Evolutionary conservation across 2,888 invertebrate genomes (phyloP).

Genomic region (Ophion ellenae): DNA sequence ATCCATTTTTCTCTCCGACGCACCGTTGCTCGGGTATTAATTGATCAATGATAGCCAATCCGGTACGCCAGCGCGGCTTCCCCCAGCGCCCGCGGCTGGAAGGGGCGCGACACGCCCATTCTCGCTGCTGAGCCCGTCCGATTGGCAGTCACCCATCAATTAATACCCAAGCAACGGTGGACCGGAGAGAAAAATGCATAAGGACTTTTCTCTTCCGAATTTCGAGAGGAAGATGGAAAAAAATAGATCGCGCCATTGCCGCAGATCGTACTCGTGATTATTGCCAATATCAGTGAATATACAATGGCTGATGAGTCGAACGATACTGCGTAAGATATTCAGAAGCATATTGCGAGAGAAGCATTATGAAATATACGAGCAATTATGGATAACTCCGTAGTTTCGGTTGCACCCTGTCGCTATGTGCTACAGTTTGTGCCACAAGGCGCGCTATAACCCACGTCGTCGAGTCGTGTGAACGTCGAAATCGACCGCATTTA

Average conservation of each 20-base stretch:
- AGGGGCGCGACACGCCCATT: background rate
- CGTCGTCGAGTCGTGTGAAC: conserved; percentile 51
- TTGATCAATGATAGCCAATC: background rate
- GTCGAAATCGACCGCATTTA: conserved; percentile 58
- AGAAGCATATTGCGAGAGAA: background rate
- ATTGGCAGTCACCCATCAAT: background rate
- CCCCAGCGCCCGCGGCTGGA: too few relatives aligned
- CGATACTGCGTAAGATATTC: background rate
- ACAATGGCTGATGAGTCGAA: background rate
- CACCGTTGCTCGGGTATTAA: background rate
- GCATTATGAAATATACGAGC: background rate
- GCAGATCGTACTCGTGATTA: too few relatives aligned
- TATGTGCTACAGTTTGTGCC: background rate
- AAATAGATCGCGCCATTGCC: background rate
- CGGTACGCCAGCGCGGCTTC: too few relatives aligned
- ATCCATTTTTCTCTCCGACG: background rate
- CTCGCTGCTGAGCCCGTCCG: background rate
- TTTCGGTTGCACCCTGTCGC: background rate
- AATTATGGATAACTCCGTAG: background rate
- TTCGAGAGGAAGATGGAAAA: background rate
- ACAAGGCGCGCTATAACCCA: conserved; percentile 9
- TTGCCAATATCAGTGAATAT: background rate
- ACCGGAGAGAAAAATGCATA: background rate
- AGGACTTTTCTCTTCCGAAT: background rate
- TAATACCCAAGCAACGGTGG: background rate